These are phyloP conservation scores for Taphrorychus bicolor DNA, from an alignment of 2,888 invertebrate genomes.

Conservation along the genomic window DNA sequence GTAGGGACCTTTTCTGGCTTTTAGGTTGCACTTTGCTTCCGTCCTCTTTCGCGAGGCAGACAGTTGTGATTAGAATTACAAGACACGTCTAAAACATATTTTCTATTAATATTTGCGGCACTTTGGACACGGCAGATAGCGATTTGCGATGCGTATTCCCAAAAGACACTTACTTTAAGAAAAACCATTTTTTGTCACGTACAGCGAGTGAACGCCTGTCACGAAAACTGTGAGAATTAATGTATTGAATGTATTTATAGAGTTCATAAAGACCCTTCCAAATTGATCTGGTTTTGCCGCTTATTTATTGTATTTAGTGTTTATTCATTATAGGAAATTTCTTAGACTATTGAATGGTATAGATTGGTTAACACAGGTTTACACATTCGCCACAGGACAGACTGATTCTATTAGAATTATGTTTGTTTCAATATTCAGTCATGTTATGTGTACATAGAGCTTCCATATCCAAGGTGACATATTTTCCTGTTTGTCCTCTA, in stretches of 20 bases:
- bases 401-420: too few species aligned
- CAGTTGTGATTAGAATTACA: constrained; percentile 14
- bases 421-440: too few species aligned
- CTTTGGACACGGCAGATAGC: too few species aligned
- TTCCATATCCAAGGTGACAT: too few species aligned
- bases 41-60: constrained; percentile 7
- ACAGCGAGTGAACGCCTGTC: not conserved
- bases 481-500: too few species aligned
- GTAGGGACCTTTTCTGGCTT: constrained; percentile 27
- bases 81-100: constrained; percentile 18
- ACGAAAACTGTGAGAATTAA: constrained; percentile 1
- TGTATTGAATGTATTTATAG: constrained; percentile 31
- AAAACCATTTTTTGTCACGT: constrained; percentile 26
- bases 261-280: constrained; percentile 31
- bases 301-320: not conserved
- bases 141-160: too few species aligned
- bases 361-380: constrained; percentile 12
- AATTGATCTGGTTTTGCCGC: constrained; percentile 27
- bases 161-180: constrained; percentile 37
- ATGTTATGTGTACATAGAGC: too few species aligned
- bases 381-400: too few species aligned
- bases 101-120: too few species aligned
- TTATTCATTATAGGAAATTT: constrained; percentile 1
- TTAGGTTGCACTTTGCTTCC: constrained; percentile 13
- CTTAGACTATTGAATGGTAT: constrained; percentile 7